Evolutionary conservation across 2,113 vertebrate species (phyloP), one percentile per base, ranked within the genome.

Genomic region (Fregetta grallaria): DNA sequence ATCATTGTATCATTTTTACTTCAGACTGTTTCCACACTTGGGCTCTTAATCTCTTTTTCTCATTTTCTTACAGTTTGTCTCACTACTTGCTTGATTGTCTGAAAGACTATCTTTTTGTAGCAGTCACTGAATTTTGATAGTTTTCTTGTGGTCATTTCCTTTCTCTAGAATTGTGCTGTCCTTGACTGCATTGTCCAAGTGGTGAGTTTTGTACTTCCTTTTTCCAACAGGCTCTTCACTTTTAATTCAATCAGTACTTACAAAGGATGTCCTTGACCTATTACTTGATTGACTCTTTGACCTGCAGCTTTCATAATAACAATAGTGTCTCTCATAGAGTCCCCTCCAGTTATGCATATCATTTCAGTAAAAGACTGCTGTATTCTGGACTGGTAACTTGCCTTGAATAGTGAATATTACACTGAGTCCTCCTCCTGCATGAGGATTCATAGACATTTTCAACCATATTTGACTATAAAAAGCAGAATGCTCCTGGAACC

Each of bases 201-300:
- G 98, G 22, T 98, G 97, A 9, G 98, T 98, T 97, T 99, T 99
- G 53, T 99, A 98, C 82, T 99, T 99, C 53, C 98, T 98, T 92
- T 99, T 99, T 13, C 98, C 98, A 21, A 98, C 93, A 11, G 98
- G 98, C 65, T 99, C 99, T 84, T 98, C 98, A 15, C 91, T 96
- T 61, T 97, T 96, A 18, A 90, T 88, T 23, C 90, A 96, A 5
- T 97, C 97, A 91, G 81, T 94, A 1, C 88, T 75, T 7, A 96
- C 96, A 80, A 98, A 98, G 20, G 86, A 58, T 72, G 84, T 91
- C 76, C 84, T 95, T 36, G 98, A 98, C 52, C 92, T 76, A 67
- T 92, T 98, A 77, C 97, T 98, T 38, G 98, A 98, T 4, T 90
- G 77, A 66, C 97, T 98, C 49, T 98, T 97, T 49, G 98, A 98